phyloP scores from a whole-genome alignment of 2,797 vertebrate species.

The Pelodytes ibericus region DNA sequence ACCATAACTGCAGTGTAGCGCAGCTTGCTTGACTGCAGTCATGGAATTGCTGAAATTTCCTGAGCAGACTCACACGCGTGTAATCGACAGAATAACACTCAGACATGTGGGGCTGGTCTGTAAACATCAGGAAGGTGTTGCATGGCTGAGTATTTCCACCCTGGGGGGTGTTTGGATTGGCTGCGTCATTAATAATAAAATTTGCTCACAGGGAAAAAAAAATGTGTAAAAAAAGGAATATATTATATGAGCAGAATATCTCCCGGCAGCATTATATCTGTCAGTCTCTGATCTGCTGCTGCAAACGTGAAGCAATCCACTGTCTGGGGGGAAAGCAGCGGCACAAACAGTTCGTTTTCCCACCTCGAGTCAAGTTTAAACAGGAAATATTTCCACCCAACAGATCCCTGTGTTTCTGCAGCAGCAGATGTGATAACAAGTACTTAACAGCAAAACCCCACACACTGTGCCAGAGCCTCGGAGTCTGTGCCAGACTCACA shows the following conservation, averaged over 20 bases:
- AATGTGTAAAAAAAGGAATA: constrained; percentile 1
- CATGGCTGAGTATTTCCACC: background rate
- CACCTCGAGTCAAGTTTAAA: constrained; percentile 49
- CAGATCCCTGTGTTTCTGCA: constrained; percentile 37
- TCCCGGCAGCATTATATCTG: constrained; percentile 43
- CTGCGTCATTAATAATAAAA: constrained; percentile 20
- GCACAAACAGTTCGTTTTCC: constrained; percentile 40
- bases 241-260: constrained; percentile 11
- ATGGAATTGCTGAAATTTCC: constrained; percentile 49
- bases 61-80: constrained; percentile 18
- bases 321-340: constrained; percentile 20
- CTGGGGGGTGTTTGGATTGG: background rate
- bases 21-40: constrained; percentile 25
- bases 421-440: constrained; percentile 54
- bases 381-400: constrained; percentile 54
- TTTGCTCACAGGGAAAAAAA: background rate
- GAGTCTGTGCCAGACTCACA: constrained; percentile 45
- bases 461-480: constrained; percentile 3
- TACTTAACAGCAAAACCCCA: constrained; percentile 40
- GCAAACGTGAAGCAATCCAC: constrained; percentile 38
- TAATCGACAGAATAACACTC: background rate
- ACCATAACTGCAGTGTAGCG: background rate
- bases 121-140: constrained; percentile 14
- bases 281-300: constrained; percentile 21
- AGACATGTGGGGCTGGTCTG: background rate